Evolutionary conservation across 2,797 vertebrate genomes (phyloP), one percentile per base, ranked within the genome.

Genomic region (Acanthopagrus latus): DNA sequence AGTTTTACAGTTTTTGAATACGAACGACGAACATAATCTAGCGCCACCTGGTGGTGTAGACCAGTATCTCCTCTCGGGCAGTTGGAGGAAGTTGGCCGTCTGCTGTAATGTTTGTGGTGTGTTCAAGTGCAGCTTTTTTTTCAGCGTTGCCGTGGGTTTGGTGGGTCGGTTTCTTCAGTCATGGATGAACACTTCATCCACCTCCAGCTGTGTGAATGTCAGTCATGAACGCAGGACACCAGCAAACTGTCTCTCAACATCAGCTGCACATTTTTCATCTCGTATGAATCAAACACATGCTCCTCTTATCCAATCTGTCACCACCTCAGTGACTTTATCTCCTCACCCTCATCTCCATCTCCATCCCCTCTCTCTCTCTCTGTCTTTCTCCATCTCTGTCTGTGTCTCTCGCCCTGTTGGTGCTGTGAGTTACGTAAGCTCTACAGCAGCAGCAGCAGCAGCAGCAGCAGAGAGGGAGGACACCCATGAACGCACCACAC

Each of bases 391-490:
- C 50, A 5, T 71, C 47, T 47, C 65, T 27, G 7, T 8, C 54
- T 17, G 70, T 68, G 70, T 71, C 62, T 84, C 79, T 79, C 44
- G 2, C 29, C 62, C 62, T 76, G 78, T 76, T 84, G 69, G 75
- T 64, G 72, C 76, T 86, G 69, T 54, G 82, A 47, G 79, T 94
- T 93, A 93, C 79, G 78, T 92, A 95, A 94, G 82, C 87, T 75
- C 64, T 71, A 84, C 83, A 88, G 88, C 88, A 89, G 79, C 80
- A 75, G 69, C 48, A n/a, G 71, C 63, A 23, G 75, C 68, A 76
- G 80, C 33, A 33, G 33, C 72, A 78, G 66, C 55, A 47, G 86
- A 57, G 85, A 85, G 85, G 55, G 84, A 68, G 89, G 90, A 88
- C 74, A 85, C 76, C 90, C 78, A 66, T 79, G 81, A 91, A 81